These are phyloP conservation scores for Cygnus olor DNA, from an alignment of 2,797 vertebrate genomes.

Conservation along the genomic window DNA sequence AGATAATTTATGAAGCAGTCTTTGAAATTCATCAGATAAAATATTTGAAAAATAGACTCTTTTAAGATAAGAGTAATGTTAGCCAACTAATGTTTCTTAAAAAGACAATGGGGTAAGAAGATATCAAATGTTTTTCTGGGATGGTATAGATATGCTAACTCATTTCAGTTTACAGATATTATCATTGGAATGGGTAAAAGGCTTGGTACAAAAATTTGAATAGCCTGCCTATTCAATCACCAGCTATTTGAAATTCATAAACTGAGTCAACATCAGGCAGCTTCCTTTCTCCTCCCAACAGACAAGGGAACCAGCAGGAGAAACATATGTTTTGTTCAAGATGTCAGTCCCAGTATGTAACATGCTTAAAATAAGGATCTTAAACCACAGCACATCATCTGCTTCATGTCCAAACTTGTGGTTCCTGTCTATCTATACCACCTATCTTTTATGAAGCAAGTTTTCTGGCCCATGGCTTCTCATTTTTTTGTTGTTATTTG, in stretches of 20 bases:
- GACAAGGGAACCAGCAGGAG: background rate
- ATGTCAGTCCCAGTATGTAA: background rate
- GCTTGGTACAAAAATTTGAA: background rate
- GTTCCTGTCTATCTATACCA: background rate
- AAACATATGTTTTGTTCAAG: background rate
- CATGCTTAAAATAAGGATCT: background rate
- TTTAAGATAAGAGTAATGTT: background rate
- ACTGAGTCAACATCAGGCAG: background rate
- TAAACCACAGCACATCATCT: background rate
- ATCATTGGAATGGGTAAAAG: background rate
- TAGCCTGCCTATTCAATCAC: background rate
- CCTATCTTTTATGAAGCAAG: background rate
- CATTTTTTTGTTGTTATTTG: no score
- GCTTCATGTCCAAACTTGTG: background rate
- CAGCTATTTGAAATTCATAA: background rate
- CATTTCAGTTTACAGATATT: background rate
- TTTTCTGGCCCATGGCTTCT: background rate
- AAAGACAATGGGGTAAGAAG: background rate
- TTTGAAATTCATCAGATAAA: constrained; percentile 24
- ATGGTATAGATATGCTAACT: background rate
- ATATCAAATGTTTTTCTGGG: background rate
- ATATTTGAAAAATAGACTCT: background rate
- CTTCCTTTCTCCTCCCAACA: background rate
- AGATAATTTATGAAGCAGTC: background rate
- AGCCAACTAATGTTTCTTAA: background rate